Conservation (phyloP, 2,113 vertebrate genomes). For the Pachypanchax playfairii region DNA sequence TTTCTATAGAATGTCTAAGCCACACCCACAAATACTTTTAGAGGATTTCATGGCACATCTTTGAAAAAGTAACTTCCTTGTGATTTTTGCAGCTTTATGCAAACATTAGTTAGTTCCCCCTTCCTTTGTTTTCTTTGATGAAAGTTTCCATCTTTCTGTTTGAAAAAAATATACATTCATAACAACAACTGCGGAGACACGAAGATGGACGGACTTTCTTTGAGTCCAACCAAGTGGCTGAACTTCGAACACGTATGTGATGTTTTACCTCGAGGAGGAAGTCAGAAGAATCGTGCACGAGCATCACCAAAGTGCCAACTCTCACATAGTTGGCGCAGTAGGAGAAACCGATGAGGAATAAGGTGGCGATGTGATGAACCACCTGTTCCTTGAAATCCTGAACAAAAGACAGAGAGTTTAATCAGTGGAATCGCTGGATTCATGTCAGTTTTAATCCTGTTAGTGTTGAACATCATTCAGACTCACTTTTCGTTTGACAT, state of each 20-base stretch:
- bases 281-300: slow-evolving; percentile 89
- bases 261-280: slow-evolving; percentile 85
- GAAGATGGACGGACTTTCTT: no score
- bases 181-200: background rate
- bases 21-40: background rate
- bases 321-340: slow-evolving; percentile 90
- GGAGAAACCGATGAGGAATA: slow-evolving; percentile 89
- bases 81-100: no score
- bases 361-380: slow-evolving; percentile 87
- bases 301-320: slow-evolving; percentile 87
- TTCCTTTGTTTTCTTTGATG: no score
- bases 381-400: slow-evolving; percentile 94
- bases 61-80: no score
- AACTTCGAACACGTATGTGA: background rate
- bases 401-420: no score
- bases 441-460: background rate
- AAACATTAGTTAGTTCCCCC: no score
- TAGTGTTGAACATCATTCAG: background rate
- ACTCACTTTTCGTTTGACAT: slow-evolving; percentile 92
- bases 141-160: background rate
- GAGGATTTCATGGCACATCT: background rate
- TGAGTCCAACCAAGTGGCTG: no score
- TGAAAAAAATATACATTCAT: background rate
- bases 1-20: background rate
- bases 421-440: no score